These are phyloP conservation scores for Steatornis caripensis DNA, from an alignment of 2,113 vertebrate genomes.

Conservation along the genomic window DNA sequence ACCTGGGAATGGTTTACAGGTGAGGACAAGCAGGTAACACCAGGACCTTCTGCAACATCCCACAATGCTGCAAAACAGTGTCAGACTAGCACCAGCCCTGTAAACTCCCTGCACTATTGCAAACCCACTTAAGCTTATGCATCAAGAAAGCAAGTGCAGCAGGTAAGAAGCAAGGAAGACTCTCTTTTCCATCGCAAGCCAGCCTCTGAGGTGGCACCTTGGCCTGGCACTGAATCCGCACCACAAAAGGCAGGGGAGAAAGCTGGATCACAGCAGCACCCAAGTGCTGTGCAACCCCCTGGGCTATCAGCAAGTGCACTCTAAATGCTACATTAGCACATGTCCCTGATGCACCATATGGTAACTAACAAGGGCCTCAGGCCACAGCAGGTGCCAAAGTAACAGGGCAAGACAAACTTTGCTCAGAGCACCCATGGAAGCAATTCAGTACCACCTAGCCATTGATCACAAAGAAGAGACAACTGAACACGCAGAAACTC, in stretches of 20 bases:
- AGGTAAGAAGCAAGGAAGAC: neutral
- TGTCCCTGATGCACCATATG: neutral
- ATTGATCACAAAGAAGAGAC: neutral
- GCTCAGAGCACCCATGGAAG: neutral
- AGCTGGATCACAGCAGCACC: neutral
- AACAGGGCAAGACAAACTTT: neutral
- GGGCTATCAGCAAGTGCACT: neutral
- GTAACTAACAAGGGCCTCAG: neutral
- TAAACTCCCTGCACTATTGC: neutral
- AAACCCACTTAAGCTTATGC: neutral
- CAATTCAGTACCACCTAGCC: neutral
- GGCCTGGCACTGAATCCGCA: neutral
- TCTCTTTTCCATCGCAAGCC: neutral
- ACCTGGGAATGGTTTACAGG: neutral
- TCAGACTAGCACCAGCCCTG: neutral
- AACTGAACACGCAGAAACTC: neutral
- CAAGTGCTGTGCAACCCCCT: neutral
- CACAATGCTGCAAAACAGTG: neutral
- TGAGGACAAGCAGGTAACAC: neutral
- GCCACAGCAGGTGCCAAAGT: neutral
- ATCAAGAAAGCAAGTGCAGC: neutral
- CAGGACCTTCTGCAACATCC: neutral
- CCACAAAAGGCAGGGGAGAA: neutral
- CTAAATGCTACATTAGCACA: slow-evolving; percentile 9
- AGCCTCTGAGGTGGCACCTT: neutral